Conservation (phyloP, 2,797 vertebrate genomes). For the Halcyon badia region DNA sequence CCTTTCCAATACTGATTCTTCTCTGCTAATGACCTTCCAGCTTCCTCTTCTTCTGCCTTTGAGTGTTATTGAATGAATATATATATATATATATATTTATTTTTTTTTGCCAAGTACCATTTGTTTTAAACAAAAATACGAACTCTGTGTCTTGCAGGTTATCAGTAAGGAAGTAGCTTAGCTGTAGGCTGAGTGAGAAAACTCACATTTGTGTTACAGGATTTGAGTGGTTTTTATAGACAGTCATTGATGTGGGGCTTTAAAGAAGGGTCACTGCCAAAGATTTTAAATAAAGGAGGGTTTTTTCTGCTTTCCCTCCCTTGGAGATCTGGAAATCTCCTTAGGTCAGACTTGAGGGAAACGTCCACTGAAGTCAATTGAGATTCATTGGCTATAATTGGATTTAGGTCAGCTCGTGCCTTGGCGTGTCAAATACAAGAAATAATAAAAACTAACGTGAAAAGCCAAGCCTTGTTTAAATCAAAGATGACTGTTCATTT, state of each 20-base stretch:
- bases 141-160: background rate
- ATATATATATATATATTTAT: no score
- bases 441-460: background rate
- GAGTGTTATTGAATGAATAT: background rate
- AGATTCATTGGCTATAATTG: background rate
- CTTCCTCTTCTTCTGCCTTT: background rate
- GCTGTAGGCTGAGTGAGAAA: background rate
- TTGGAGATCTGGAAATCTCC: background rate
- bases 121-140: background rate
- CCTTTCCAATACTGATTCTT: background rate
- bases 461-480: background rate
- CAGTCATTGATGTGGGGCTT: background rate
- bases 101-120: background rate
- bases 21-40: background rate
- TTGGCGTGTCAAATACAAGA: background rate
- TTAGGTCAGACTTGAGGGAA: background rate
- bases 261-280: background rate
- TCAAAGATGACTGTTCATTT: background rate
- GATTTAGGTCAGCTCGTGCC: background rate
- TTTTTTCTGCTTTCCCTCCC: background rate
- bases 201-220: background rate
- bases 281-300: background rate
- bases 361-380: background rate
- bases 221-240: background rate
- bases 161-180: background rate